Base-by-base conservation (phyloP, 2,113 vertebrate genomes). In the Pollimyrus isidori region DNA sequence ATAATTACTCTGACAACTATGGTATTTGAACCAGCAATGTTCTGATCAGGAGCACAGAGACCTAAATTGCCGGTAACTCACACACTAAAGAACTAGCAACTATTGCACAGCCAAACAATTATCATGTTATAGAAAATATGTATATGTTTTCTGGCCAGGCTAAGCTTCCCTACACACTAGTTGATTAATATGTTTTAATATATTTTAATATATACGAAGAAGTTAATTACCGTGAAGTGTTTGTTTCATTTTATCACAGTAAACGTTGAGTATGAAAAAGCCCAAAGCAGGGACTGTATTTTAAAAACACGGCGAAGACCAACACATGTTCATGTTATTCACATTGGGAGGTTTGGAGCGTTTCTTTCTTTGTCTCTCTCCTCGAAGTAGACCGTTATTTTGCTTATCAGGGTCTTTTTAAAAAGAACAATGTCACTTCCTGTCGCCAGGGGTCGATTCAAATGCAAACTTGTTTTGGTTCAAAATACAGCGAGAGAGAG, bases 371-470 rank as follows among this genome's bases (percentile, higher is more conserved):
- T 35, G 35, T 35, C 1, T 53, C 50, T 80, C 19, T 56, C 26
- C 46, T 69, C 10, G 35, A n/a, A 76, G 62, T 5, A 35, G 45
- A 35, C 17, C 26, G 73, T 45, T 23, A 82, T 62, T 84, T 89
- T 52, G 23, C 85, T 87, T 52, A 35, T 53, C 46, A 23, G n/a
- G 48, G 82, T 53, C 50, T 45, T 89, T 91, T 93, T 91, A 87
- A 73, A 92, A 92, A 89, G 90, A 76, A 53, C 90, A 80, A 90
- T 88, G 88, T 93, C 90, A 93, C 85, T 91, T 93, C 91, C 93
- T 92, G 91, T 92, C 35, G 62, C 11, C 46, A 42, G 86, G 26
- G 10, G 39, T 45, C 5, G 62, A 91, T 91, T 91, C 89, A 90
- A 92, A 91, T 76, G n/a, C 89, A 92, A 80, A 80, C 90, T 90